Base-by-base conservation (phyloP, 30 jellyfish, hydroid and myxozoan species). In the Cassiopea xamachana region DNA sequence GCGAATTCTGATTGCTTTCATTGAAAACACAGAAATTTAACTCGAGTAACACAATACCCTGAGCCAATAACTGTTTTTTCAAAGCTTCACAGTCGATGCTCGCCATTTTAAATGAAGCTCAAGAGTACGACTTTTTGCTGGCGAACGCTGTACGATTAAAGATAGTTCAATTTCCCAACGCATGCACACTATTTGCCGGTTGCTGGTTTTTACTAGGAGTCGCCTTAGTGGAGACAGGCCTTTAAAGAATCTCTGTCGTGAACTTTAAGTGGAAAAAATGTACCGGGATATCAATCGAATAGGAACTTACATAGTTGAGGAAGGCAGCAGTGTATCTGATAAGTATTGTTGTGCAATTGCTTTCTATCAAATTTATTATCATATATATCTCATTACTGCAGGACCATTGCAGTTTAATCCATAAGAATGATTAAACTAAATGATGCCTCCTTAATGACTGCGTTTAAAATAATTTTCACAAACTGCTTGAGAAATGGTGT, bases 221-320 rank as follows among this genome's bases (percentile, higher is more conserved):
- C 87, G 80, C 93, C 0, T 75, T 86, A 86, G 73, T 86, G 93
- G 93, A 86, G 83, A 87, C 79, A 75, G 89, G 89, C 84, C 94
- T 75, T 86, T 58, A 55, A 27, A 27, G 39, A 27, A 27, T 27
- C 39, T 27, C 39, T 27, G 39, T 27, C 39, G 39, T 27, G 39
- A 27, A 27, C 39, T 27, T 27, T 27, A 27, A 0, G 39, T 27
- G 39, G 39, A 27, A 27, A 27, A 27, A 27, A 27, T 27, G 39
- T 27, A 27, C 39, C 39, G 0, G 0, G 39, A 0, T 27, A 27
- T 27, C 39, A 27, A 27, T 27, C 39, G 39, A 27, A 27, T 27
- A 27, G 39, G 39, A 27, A 27, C 39, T 27, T 27, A 27, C 39
- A 27, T 27, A 27, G 39, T 27, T 27, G 39, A 27, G 39, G 39